Conservation (phyloP, 1,140 invertebrate species). For the Piezodorus guildinii region DNA sequence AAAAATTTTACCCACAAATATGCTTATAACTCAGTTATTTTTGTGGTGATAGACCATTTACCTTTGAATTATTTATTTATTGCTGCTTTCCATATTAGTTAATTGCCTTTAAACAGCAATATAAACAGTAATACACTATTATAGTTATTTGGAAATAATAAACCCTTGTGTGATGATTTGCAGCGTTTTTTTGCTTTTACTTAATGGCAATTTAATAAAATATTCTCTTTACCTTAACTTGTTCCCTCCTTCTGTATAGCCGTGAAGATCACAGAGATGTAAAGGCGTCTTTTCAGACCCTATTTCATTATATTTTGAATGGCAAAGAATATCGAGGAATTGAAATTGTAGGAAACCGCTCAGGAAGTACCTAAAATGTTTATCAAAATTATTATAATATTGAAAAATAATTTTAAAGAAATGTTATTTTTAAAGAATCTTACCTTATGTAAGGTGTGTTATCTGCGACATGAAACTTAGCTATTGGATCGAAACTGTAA, state of each 20-base stretch:
- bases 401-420: neutral
- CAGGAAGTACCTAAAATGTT: constrained; percentile 51
- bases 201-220: too few species aligned
- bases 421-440: neutral
- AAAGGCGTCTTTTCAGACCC: constrained; percentile 38
- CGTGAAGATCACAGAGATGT: constrained; percentile 58
- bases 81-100: too few species aligned
- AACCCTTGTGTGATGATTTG: too few species aligned
- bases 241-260: constrained; percentile 49
- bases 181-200: too few species aligned
- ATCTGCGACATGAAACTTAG: constrained; percentile 58
- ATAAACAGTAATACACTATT: too few species aligned
- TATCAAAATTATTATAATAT: neutral
- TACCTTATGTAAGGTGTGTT: constrained; percentile 58
- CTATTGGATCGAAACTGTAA: constrained; percentile 52
- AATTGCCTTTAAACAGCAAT: too few species aligned
- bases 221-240: constrained; percentile 35
- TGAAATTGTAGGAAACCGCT: constrained; percentile 61
- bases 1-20: too few species aligned
- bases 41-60: too few species aligned
- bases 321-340: constrained; percentile 59
- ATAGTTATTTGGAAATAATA: too few species aligned
- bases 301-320: constrained; percentile 42
- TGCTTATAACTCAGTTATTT: too few species aligned
- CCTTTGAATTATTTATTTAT: too few species aligned